These are phyloP conservation scores for Meloe dianella DNA, from an alignment of 2,888 invertebrate species.

Conservation along the genomic window DNA sequence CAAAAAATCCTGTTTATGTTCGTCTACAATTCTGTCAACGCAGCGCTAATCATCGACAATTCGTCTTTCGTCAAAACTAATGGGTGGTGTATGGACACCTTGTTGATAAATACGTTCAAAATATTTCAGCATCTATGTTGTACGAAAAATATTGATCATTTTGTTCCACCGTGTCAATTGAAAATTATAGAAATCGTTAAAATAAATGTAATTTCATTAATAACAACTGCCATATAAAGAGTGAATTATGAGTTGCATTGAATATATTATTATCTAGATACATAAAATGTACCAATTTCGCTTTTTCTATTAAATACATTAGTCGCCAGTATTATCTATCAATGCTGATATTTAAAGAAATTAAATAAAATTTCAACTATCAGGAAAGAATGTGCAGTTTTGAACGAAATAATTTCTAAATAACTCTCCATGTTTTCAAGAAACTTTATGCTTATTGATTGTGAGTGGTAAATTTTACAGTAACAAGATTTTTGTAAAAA, in stretches of 20 bases:
- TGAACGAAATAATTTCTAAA: not conserved
- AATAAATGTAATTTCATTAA: not conserved
- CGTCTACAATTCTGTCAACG: constrained; percentile 48
- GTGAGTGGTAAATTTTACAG: constrained; percentile 17
- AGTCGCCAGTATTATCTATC: too few relatives aligned
- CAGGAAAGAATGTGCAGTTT: not conserved
- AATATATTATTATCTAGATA: too few relatives aligned
- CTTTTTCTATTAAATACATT: too few relatives aligned
- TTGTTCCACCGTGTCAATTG: not conserved
- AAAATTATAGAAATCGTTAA: not conserved
- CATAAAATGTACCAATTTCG: not conserved
- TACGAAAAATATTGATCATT: not conserved
- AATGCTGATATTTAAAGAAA: too few relatives aligned
- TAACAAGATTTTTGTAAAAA: constrained; percentile 26
- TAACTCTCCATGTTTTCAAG: constrained; percentile 21
- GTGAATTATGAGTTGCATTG: too few relatives aligned
- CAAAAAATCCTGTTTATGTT: constrained; percentile 22
- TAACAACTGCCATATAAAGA: not conserved
- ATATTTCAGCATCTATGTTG: not conserved
- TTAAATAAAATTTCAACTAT: not conserved
- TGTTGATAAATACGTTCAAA: constrained; percentile 10
- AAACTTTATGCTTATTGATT: constrained; percentile 24
- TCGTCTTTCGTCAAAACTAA: constrained; percentile 48
- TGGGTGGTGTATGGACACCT: constrained; percentile 32
- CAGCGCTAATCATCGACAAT: constrained; percentile 49